Conservation (phyloP, 2,888 invertebrate species). For the Sinelater perroti region DNA sequence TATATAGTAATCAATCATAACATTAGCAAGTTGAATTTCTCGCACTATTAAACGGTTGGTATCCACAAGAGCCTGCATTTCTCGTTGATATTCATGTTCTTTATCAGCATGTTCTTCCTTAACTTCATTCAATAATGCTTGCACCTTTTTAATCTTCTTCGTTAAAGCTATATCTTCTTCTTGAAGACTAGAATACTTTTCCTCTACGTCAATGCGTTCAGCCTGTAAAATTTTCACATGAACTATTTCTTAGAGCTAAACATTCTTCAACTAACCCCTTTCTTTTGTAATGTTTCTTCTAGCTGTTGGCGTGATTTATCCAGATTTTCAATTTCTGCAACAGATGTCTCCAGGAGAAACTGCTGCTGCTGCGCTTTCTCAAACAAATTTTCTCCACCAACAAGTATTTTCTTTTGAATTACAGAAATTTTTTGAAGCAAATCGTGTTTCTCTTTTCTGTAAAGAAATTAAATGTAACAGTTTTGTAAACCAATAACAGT, state of each 20-base stretch:
- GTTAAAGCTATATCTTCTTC: constrained; percentile 94
- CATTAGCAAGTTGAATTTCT: constrained; percentile 89
- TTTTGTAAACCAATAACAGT: constrained; percentile 10
- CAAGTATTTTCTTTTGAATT: constrained; percentile 93
- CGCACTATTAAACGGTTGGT: constrained; percentile 89
- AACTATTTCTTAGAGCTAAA: neutral
- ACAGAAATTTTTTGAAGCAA: constrained; percentile 86
- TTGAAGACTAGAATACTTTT: constrained; percentile 92
- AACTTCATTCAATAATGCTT: constrained; percentile 84
- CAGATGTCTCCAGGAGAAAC: constrained; percentile 85
- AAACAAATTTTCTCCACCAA: constrained; percentile 97
- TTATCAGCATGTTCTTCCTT: constrained; percentile 86
- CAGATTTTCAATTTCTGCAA: constrained; percentile 80
- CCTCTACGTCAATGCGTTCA: constrained; percentile 92
- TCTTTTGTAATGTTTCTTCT: constrained; percentile 83
- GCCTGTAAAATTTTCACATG: constrained; percentile 63
- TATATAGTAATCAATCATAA: constrained; percentile 92
- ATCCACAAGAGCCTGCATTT: constrained; percentile 95
- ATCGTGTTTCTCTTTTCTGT: constrained; percentile 78
- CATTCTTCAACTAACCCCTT: constrained; percentile 68
- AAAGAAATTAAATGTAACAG: constrained; percentile 26
- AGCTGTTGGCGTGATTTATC: constrained; percentile 82
- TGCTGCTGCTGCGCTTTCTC: constrained; percentile 97
- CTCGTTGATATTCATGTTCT: constrained; percentile 94
- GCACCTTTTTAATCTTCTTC: constrained; percentile 89